Evolutionary conservation across 2,888 invertebrate genomes (phyloP).

Genomic region (Polylopha cassiicola): DNA sequence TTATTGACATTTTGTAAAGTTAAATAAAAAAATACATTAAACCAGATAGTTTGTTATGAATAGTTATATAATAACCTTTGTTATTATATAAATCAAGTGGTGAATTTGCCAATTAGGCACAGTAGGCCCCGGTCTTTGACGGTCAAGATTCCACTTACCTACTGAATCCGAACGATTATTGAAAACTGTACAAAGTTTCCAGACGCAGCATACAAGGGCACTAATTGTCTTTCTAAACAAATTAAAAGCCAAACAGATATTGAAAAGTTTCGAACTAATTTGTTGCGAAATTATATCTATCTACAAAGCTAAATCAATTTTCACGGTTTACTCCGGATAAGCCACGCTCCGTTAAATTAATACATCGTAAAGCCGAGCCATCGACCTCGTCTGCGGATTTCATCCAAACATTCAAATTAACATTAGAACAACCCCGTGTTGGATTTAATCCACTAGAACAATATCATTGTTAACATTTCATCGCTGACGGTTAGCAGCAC

Average conservation of each 20-base stretch:
- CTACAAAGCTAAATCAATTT: conserved; percentile 32
- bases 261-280: conserved; percentile 35
- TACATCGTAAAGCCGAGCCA: conserved; percentile 46
- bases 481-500: conserved; percentile 54
- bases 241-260: conserved; percentile 24
- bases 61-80: too few species aligned
- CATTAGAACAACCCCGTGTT: conserved; percentile 52
- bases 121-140: too few species aligned
- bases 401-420: conserved; percentile 63
- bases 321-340: conserved; percentile 38
- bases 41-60: too few species aligned
- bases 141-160: too few species aligned
- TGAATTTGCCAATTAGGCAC: too few species aligned
- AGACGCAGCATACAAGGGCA: too few species aligned
- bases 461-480: conserved; percentile 71
- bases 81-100: too few species aligned
- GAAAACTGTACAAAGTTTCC: not conserved
- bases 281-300: conserved; percentile 36
- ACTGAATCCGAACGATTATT: too few species aligned
- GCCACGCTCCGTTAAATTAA: conserved; percentile 51
- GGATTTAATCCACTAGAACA: conserved; percentile 66
- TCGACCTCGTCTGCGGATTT: conserved; percentile 55
- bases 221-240: too few species aligned
- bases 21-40: too few species aligned
- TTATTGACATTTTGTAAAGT: too few species aligned